phyloP scores from a whole-genome alignment of 2,113 vertebrate species.

The Vanacampus margaritifer region DNA sequence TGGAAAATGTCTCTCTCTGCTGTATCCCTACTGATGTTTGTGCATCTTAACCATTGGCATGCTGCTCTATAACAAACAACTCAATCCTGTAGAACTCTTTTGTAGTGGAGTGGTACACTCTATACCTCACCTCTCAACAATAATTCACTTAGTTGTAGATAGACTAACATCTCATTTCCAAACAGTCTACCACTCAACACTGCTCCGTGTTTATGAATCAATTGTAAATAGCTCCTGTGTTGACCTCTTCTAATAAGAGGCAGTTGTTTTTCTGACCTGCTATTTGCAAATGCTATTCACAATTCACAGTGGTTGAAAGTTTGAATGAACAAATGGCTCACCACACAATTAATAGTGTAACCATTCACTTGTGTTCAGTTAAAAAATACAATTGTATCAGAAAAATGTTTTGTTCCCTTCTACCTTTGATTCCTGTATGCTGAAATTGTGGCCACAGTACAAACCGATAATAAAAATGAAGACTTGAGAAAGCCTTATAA shows the following conservation, averaged over 20 bases:
- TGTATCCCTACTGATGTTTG: conserved; percentile 34
- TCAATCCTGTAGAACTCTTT: background rate
- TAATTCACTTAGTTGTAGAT: background rate
- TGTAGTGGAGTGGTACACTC: background rate
- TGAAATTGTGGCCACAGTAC: background rate
- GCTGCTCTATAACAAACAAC: conserved; percentile 7
- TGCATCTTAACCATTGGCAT: conserved; percentile 25
- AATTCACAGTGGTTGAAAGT: background rate
- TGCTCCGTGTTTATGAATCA: background rate
- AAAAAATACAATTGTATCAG: background rate
- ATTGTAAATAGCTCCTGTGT: background rate
- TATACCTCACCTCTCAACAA: background rate
- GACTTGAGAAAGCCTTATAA: background rate
- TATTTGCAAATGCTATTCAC: background rate
- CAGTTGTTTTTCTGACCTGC: background rate
- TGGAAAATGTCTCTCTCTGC: background rate
- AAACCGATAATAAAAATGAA: background rate
- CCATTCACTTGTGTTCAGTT: background rate
- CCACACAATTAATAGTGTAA: background rate
- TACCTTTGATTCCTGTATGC: background rate
- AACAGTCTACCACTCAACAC: background rate
- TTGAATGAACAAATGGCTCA: background rate
- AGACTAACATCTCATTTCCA: background rate
- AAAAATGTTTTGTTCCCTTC: background rate
- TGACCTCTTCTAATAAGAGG: background rate